Conservation (phyloP, 2,888 invertebrate genomes). For the Unio pictorum region DNA sequence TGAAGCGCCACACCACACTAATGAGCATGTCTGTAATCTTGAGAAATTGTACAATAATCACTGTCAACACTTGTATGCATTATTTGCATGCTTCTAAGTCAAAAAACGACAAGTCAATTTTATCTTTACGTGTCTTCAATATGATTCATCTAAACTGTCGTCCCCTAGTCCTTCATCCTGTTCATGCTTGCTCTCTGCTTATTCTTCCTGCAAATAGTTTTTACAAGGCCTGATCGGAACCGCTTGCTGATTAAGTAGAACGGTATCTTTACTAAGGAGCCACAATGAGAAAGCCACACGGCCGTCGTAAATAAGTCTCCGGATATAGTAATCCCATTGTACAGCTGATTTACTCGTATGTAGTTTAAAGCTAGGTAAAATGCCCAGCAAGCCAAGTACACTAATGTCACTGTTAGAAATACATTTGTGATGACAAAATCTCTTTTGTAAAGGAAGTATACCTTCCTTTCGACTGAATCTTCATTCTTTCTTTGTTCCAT, state of each 20-base stretch:
- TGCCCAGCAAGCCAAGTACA: slow-evolving; percentile 44
- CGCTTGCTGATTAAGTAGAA: slow-evolving; percentile 13
- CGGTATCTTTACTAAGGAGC: slow-evolving; percentile 17
- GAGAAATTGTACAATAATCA: too few species aligned
- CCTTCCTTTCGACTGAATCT: slow-evolving; percentile 13
- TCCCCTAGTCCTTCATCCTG: too few species aligned
- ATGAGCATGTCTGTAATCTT: too few species aligned
- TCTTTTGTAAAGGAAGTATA: slow-evolving; percentile 32
- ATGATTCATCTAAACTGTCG: too few species aligned
- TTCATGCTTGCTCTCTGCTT: too few species aligned
- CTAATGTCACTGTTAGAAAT: slow-evolving; percentile 27
- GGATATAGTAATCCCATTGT: slow-evolving; percentile 23
- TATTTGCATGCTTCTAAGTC: too few species aligned
- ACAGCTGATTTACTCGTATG: slow-evolving; percentile 31
- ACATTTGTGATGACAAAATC: slow-evolving; percentile 41
- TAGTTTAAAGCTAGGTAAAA: slow-evolving; percentile 44
- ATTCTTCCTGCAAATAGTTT: too few species aligned
- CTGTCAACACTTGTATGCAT: too few species aligned
- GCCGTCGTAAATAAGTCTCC: slow-evolving; percentile 19
- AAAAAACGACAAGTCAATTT: too few species aligned
- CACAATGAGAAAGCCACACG: slow-evolving; percentile 18
- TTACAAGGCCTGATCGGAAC: too few species aligned
- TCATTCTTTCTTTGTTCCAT: slow-evolving; percentile 5
- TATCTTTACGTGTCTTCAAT: too few species aligned
- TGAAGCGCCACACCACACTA: too few species aligned